Base-by-base conservation (phyloP, 64 coral and sea anemone genomes). In the Astreopora myriophthalma region DNA sequence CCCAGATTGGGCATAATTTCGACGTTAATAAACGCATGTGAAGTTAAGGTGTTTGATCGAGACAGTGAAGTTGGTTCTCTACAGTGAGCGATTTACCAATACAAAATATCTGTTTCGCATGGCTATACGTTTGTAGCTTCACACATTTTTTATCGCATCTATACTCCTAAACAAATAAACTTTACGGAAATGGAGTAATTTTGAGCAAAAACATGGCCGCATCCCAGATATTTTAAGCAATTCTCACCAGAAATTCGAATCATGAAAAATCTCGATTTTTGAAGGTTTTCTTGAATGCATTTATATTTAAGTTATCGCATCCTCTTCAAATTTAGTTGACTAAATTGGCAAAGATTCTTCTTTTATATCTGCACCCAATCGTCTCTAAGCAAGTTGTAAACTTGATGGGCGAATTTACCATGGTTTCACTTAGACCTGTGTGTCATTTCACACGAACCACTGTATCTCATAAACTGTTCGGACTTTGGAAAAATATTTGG, bases 271-370 rank as follows among this genome's bases (percentile, higher is more conserved):
- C 70, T 73, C 70, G 27, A 73, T 35, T 73, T 73, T 73, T 73
- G 25, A 73, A 73, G 30, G 33, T 73, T 73, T 73, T 32, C 34
- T 10, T 73, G 70, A 73, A 73, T 65, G 34, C 13, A 73, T 73
- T 73, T 37, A 36, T 73, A 73, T 73, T 73, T 29, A 37, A 73
- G 28, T 35, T 36, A 39, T 73, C 70, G 70, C 70, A 29, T 73
- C 70, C 70, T 73, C 31, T 73, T 73, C 70, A 37, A 73, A 73
- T 35, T 73, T 73, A 73, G 70, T 73, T 73, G 70, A 73, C 30
- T 0, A 73, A 73, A 73, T 35, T 73, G 70, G 30, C 30, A 73
- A 55, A 55, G 49, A 55, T 55, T 55, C 49, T 55, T 55, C n/a
- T 55, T 14, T 55, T 55, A 55, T 55, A 55, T 55, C 49, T 55